Evolutionary conservation across 2,888 invertebrate genomes (phyloP).

Genomic region (Ischnus inquisitorius): DNA sequence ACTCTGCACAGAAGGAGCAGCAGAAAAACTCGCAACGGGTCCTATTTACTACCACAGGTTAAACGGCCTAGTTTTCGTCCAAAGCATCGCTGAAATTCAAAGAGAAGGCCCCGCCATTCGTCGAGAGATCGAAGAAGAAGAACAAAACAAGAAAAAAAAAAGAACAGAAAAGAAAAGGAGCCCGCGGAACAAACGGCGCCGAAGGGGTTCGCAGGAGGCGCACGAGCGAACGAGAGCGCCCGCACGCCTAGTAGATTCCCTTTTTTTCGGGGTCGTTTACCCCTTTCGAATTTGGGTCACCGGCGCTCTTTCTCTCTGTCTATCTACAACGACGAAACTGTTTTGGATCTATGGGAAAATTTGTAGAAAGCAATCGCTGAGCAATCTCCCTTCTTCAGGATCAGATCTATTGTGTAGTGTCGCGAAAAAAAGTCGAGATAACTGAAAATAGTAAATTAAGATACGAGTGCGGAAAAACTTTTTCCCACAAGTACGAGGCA

Average conservation of each 20-base stretch:
- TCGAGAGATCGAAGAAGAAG: slow-evolving; percentile 66
- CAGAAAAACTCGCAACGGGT: slow-evolving; percentile 64
- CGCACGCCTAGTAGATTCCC: slow-evolving; percentile 75
- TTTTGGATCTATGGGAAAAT: slow-evolving; percentile 72
- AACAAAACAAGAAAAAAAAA: slow-evolving; percentile 49
- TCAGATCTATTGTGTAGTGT: slow-evolving; percentile 12
- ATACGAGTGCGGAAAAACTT: neutral
- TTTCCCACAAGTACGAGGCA: no score
- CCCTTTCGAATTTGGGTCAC: slow-evolving; percentile 83
- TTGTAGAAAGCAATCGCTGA: slow-evolving; percentile 4
- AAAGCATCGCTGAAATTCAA: slow-evolving; percentile 75
- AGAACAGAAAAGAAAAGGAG: slow-evolving; percentile 59
- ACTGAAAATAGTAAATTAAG: neutral
- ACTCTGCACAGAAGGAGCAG: slow-evolving; percentile 25
- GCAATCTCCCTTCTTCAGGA: slow-evolving; percentile 30
- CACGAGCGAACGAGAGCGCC: slow-evolving; percentile 69
- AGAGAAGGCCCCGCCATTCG: slow-evolving; percentile 72
- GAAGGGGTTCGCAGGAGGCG: slow-evolving; percentile 72
- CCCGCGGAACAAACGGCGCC: slow-evolving; percentile 68
- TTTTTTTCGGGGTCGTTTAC: slow-evolving; percentile 82
- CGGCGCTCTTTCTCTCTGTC: slow-evolving; percentile 68
- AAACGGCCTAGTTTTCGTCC: slow-evolving; percentile 78
- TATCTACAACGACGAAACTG: slow-evolving; percentile 62
- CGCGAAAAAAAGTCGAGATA: neutral
- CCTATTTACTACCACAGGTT: slow-evolving; percentile 73